Percentiles rank a stretch among this genome's conserved stretches.
These are phyloP conservation scores for Microchrysa polita DNA, from an alignment of 2,888 invertebrate species.

Conservation along the genomic window DNA sequence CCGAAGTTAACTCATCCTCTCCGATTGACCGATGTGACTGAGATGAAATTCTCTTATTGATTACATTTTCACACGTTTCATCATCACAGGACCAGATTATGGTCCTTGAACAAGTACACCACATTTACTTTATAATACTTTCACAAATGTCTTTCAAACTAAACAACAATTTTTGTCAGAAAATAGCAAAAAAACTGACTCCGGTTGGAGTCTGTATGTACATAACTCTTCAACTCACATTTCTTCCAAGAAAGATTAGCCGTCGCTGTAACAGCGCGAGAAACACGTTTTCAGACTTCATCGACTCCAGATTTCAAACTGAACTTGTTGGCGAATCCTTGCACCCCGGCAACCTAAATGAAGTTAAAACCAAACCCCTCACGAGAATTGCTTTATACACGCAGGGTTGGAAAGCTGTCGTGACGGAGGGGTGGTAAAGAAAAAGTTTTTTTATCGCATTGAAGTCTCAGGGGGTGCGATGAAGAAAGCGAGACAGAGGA, in stretches of 20 bases:
- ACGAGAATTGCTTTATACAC: not conserved
- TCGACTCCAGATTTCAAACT: constrained; percentile 45
- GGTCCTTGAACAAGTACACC: no score
- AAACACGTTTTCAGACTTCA: constrained; percentile 58
- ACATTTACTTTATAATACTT: no score
- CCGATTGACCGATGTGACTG: not conserved
- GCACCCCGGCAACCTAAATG: constrained; percentile 17
- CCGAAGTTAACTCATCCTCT: constrained; percentile 13
- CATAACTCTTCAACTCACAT: constrained; percentile 62
- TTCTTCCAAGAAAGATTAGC: constrained; percentile 65
- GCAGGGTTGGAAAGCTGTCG: constrained; percentile 4
- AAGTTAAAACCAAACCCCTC: constrained; percentile 20
- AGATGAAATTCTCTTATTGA: constrained; percentile 21
- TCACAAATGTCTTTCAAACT: constrained; percentile 4
- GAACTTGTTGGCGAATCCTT: constrained; percentile 29
- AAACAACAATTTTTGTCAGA: constrained; percentile 38
- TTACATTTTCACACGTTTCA: constrained; percentile 11
- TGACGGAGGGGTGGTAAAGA: no score
- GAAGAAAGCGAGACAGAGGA: no score
- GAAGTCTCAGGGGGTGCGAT: no score
- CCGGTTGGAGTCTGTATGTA: constrained; percentile 31
- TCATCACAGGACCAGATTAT: no score
- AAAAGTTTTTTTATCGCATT: no score
- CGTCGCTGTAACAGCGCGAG: constrained; percentile 64
- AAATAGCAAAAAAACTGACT: constrained; percentile 48